Evolutionary conservation across 1,140 invertebrate species (phyloP).

Genomic region (Anoplolepis gracilipes): DNA sequence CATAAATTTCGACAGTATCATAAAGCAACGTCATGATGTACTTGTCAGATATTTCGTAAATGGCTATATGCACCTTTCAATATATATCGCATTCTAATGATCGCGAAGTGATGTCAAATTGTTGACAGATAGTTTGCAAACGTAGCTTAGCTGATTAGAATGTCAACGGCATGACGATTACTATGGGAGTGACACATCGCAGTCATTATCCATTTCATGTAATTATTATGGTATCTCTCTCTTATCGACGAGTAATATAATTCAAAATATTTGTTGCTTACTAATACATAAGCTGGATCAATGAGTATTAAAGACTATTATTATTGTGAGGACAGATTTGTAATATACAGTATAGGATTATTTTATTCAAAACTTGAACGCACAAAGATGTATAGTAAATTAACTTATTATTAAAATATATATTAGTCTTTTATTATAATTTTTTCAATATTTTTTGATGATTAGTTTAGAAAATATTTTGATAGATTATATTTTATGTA

Average conservation of each 20-base stretch:
- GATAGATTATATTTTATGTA: no score
- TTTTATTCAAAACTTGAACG: not conserved
- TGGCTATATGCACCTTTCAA: conserved; percentile 19
- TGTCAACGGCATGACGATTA: conserved; percentile 61
- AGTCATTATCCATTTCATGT: conserved; percentile 63
- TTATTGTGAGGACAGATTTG: not conserved
- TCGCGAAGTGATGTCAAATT: not conserved
- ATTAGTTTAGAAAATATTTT: no score
- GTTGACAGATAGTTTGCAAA: conserved; percentile 42
- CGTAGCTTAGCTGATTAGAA: conserved; percentile 40
- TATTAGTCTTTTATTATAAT: no score
- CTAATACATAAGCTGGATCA: conserved; percentile 70
- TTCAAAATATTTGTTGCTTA: conserved; percentile 74
- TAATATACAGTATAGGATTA: not conserved
- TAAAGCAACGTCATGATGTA: not conserved
- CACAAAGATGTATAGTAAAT: not conserved
- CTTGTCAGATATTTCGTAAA: conserved; percentile 1
- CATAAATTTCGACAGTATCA: conserved; percentile 34
- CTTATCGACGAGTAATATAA: conserved; percentile 64
- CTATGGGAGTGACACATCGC: conserved; percentile 61
- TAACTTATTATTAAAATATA: not conserved
- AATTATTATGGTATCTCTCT: conserved; percentile 69
- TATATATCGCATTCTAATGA: conserved; percentile 16
- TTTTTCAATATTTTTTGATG: no score
- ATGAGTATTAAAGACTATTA: conserved; percentile 16